A percentile compares a stretch with the other conserved stretches of the same genome.
These are phyloP conservation scores for Ageneiosus marmoratus DNA, from an alignment of 2,113 vertebrate genomes.

Conservation along the genomic window DNA sequence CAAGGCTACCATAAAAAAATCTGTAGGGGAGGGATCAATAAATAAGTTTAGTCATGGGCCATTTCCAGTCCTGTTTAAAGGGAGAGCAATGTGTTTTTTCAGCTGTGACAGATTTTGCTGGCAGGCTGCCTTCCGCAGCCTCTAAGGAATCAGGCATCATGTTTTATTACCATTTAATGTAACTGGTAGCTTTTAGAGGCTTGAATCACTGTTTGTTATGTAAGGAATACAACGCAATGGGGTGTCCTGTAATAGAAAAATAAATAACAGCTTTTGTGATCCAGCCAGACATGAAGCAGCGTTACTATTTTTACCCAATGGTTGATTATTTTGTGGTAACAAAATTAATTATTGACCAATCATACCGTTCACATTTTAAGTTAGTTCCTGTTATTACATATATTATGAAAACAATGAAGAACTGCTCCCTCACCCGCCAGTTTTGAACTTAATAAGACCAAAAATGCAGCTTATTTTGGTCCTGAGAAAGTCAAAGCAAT, in stretches of 20 bases:
- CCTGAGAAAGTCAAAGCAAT: not conserved
- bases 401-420: too few relatives aligned
- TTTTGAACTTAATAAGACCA: too few relatives aligned
- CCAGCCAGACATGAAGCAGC: not conserved
- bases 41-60: not conserved
- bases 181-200: not conserved
- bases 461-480: too few relatives aligned
- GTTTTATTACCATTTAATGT: slow-evolving; percentile 2
- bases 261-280: not conserved
- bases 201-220: not conserved
- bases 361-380: too few relatives aligned
- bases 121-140: not conserved
- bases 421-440: too few relatives aligned
- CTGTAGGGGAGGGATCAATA: not conserved
- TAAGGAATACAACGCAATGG: not conserved
- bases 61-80: not conserved
- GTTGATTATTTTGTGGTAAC: too few relatives aligned
- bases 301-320: not conserved
- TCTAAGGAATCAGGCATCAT: not conserved
- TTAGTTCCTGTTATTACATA: too few relatives aligned
- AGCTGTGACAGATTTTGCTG: not conserved
- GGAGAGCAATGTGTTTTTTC: not conserved
- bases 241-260: not conserved
- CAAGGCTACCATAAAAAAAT: not conserved
- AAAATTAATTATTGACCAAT: too few relatives aligned